Conservation (phyloP, 2,888 invertebrate species). For the Polydrusus tereticollis region DNA sequence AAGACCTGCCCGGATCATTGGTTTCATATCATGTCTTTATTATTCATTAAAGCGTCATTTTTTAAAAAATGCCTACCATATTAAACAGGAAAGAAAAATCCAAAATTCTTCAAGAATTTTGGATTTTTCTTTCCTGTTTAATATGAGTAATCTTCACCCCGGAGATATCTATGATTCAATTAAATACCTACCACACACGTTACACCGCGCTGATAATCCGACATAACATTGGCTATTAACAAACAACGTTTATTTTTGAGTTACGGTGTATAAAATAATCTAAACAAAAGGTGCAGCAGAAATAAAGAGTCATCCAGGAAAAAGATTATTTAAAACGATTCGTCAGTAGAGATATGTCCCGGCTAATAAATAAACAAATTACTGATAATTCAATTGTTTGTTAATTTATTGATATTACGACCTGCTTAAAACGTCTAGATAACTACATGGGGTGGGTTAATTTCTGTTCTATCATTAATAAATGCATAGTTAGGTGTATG, state of each 20-base stretch:
- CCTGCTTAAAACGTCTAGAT: constrained; percentile 9
- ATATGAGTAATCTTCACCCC: too few relatives aligned
- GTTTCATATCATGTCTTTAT: too few relatives aligned
- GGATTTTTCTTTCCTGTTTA: too few relatives aligned
- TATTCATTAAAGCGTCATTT: too few relatives aligned
- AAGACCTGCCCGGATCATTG: too few relatives aligned
- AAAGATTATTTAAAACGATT: constrained; percentile 21
- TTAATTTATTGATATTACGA: constrained; percentile 25
- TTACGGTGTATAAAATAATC: neutral
- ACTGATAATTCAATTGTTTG: constrained; percentile 23
- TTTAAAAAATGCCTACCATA: neutral
- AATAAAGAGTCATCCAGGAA: constrained; percentile 29
- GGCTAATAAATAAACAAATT: constrained; percentile 24
- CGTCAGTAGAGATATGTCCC: neutral
- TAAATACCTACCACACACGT: too few relatives aligned
- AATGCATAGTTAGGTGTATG: neutral
- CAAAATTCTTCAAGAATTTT: too few relatives aligned
- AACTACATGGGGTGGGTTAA: constrained; percentile 8
- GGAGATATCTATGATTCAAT: too few relatives aligned
- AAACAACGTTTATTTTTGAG: neutral
- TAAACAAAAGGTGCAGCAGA: constrained; percentile 1
- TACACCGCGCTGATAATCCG: too few relatives aligned
- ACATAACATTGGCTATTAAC: too few relatives aligned
- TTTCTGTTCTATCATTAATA: neutral
- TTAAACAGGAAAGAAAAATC: too few relatives aligned